Evolutionary conservation across 2,113 vertebrate genomes (phyloP).

Genomic region (Porphyrio hochstetteri): DNA sequence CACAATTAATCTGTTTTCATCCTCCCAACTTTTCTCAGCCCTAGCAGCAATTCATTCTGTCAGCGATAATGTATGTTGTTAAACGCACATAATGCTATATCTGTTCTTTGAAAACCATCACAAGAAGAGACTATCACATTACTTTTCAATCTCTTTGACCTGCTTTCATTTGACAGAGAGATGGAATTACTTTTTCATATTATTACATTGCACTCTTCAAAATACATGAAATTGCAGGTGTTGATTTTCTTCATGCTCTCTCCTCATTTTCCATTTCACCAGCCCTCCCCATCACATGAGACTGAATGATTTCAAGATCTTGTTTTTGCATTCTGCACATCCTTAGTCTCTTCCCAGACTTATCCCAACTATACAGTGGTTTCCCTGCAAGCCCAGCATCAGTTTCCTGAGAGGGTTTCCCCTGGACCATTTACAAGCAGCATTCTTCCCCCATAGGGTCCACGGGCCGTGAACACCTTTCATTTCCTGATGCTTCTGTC

Average conservation of each 20-base stretch:
- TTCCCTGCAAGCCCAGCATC: background rate
- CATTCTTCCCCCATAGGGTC: background rate
- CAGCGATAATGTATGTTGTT: background rate
- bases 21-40: background rate
- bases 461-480: accelerated
- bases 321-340: background rate
- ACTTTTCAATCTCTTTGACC: background rate
- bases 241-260: background rate
- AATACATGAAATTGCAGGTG: background rate
- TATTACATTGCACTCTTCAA: background rate
- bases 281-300: background rate
- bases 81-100: background rate
- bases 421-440: background rate
- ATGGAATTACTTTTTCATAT: background rate
- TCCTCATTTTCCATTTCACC: background rate
- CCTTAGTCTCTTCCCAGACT: background rate
- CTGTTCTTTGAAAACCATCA: background rate
- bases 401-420: background rate
- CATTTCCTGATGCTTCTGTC: background rate
- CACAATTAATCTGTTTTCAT: background rate
- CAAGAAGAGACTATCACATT: background rate
- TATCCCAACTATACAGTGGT: background rate
- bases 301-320: background rate
- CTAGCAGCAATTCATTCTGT: background rate
- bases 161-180: background rate